These are phyloP conservation scores for Acanthococcus lagerstroemiae DNA, from an alignment of 2,888 invertebrate species.

Conservation along the genomic window DNA sequence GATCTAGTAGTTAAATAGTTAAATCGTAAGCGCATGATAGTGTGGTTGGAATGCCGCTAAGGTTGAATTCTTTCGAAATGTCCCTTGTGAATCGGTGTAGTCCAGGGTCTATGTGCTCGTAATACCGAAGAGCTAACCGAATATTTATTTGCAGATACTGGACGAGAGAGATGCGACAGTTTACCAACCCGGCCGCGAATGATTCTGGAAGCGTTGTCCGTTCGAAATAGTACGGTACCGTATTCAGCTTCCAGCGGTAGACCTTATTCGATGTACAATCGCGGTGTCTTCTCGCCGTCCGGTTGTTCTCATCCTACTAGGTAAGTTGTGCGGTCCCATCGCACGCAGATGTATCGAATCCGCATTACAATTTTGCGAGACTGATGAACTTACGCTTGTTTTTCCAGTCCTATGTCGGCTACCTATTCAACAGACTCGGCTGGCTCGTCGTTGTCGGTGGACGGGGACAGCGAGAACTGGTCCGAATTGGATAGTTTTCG, in stretches of 20 bases:
- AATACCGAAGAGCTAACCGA: no score
- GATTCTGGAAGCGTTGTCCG: conserved; percentile 35
- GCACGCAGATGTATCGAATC: no score
- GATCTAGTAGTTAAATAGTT: no score
- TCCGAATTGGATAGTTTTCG: conserved; percentile 44
- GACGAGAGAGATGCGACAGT: conserved; percentile 68
- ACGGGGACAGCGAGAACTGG: conserved; percentile 43
- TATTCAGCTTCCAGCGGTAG: conserved; percentile 32
- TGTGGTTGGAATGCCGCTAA: no score
- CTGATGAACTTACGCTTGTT: no score
- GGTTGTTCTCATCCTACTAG: conserved; percentile 49
- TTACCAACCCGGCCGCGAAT: conserved; percentile 63
- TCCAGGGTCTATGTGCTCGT: no score
- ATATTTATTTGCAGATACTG: no score
- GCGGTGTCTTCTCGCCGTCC: conserved; percentile 46
- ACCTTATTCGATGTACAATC: conserved; percentile 43
- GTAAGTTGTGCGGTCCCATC: no score
- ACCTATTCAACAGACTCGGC: conserved; percentile 56
- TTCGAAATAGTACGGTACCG: conserved; percentile 34
- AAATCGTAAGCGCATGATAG: no score
- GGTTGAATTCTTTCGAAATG: no score
- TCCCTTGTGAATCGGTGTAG: no score
- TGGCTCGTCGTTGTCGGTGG: conserved; percentile 57
- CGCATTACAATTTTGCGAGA: not conserved
- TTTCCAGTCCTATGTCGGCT: conserved; percentile 50